A percentile compares a stretch with the other conserved stretches of the same genome.
Evolutionary conservation across 2,797 vertebrate species (phyloP).

Genomic region (Alectoris magna): DNA sequence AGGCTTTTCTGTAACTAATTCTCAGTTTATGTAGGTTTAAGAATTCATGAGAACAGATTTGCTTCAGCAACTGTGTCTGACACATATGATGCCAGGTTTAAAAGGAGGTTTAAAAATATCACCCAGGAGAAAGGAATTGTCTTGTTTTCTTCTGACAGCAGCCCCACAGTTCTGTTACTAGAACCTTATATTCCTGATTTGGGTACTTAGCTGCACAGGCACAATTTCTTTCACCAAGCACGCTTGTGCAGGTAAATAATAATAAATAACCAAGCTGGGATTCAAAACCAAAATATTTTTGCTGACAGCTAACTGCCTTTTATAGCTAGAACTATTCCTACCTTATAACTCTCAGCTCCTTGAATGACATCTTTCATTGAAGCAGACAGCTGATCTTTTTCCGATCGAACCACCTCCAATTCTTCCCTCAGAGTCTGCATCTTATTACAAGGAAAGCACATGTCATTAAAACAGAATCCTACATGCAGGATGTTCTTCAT

Average conservation of each 20-base stretch:
- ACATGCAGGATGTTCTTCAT: background rate
- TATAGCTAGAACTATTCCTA: constrained; percentile 62
- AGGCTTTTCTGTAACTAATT: background rate
- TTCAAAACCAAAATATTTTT: background rate
- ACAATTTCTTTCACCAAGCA: background rate
- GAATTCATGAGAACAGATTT: background rate
- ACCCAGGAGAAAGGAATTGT: background rate
- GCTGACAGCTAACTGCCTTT: background rate
- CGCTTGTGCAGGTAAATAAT: background rate
- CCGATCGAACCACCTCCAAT: constrained; percentile 82
- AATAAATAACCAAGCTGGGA: background rate
- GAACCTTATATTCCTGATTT: background rate
- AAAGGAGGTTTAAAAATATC: background rate
- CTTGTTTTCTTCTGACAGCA: background rate
- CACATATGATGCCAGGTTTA: background rate
- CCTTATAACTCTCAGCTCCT: constrained; percentile 94
- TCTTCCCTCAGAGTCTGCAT: constrained; percentile 84
- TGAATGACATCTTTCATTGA: constrained; percentile 95
- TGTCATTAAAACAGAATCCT: background rate
- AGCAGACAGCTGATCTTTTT: constrained; percentile 85
- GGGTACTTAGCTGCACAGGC: background rate
- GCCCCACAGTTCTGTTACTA: accelerated
- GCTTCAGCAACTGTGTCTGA: background rate
- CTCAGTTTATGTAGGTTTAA: background rate
- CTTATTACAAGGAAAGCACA: constrained; percentile 47